Evolutionary conservation across 2,888 invertebrate species (phyloP).

Genomic region (Dicyrtoma fusca): DNA sequence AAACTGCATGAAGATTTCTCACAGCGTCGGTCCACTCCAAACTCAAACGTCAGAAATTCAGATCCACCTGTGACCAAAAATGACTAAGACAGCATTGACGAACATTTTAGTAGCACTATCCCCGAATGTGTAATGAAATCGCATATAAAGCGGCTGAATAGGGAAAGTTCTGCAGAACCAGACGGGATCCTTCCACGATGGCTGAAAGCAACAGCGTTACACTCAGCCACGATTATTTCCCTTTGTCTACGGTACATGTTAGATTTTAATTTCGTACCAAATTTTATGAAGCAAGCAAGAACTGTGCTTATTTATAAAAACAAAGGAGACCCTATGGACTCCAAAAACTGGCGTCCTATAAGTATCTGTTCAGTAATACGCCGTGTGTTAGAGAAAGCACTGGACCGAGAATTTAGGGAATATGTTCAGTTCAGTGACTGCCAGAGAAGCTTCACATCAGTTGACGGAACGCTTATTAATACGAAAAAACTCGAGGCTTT

Average conservation of each 20-base stretch:
- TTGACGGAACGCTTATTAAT: constrained; percentile 3
- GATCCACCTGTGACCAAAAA: neutral
- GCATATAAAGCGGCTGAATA: neutral
- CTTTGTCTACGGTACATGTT: neutral
- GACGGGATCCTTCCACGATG: constrained; percentile 3
- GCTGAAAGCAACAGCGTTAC: neutral
- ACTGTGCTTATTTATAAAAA: neutral
- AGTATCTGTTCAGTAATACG: neutral
- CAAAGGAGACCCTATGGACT: neutral
- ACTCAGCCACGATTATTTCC: neutral
- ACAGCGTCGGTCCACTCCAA: neutral
- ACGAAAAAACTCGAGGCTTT: neutral
- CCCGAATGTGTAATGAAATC: neutral
- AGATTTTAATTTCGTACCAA: constrained; percentile 3
- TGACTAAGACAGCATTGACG: neutral
- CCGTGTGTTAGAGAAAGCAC: neutral
- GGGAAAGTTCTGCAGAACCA: neutral
- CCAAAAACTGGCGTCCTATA: neutral
- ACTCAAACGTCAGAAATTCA: neutral
- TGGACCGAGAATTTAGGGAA: neutral
- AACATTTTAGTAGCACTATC: neutral
- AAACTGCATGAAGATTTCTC: neutral
- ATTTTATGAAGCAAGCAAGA: neutral
- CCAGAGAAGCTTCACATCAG: neutral
- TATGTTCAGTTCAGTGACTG: neutral